Evolutionary conservation across 2,113 vertebrate genomes (phyloP), one percentile per base, ranked within the genome.

Genomic region (Dolichotis patagonum): DNA sequence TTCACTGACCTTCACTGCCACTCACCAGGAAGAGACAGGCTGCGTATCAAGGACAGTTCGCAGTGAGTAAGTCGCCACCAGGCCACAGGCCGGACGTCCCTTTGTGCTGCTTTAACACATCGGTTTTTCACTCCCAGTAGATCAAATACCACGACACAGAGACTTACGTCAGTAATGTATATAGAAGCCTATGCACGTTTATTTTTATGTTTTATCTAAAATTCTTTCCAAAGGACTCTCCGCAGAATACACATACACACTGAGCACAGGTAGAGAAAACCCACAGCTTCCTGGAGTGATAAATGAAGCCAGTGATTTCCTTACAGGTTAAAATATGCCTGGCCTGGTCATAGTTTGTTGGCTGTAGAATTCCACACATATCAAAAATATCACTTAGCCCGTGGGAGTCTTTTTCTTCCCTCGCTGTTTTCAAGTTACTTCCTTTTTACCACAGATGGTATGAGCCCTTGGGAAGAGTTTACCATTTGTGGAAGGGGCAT

Each of bases 1-100:
- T 97, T 90, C 93, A 52, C 83, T 98, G 98, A 98, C 98, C 98
- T 99, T 99, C 96, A 91, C 95, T 98, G 98, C 98, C 93, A 22
- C 96, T 97, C 97, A 92, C 97, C 90, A 71, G 78, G 93, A 97
- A 95, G 77, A 95, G 95, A 69, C 96, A 94, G 96, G 94, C 97
- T 73, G 97, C 92, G 89, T 95, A 96, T 97, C 97, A 98, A 99
- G 98, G 98, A 88, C 85, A 0, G 82, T 97, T 69, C 93, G 91
- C 98, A 89, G 5, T 0, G 91, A 94, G 88, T 94, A 96, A 88
- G 96, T 94, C 88, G 71, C 87, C 95, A 54, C 54, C 17, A 92
- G 97, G 96, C 14, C 95, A 96, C 73, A 96, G 85, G 58, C 85
- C 46, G 56, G 46, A 35, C 96, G 92, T 97, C 97, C 63, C 95